Evolutionary conservation across 2,888 invertebrate genomes (phyloP).

Genomic region (Caenorhabditis sulstoni): DNA sequence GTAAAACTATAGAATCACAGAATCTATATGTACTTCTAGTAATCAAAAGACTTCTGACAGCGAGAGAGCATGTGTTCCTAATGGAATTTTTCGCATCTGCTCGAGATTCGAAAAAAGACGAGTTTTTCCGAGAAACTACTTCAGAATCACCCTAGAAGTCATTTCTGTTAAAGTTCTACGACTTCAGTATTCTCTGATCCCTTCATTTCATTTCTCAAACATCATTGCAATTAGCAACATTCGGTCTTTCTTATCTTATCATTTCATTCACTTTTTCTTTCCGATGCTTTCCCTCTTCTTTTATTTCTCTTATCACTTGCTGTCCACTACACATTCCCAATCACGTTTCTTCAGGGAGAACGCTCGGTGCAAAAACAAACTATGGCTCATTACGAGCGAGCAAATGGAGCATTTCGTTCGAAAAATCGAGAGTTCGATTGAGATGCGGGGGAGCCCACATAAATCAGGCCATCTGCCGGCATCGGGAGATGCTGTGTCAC

Average conservation of each 20-base stretch:
- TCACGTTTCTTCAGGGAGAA: too few species aligned
- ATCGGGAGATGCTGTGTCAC: slow-evolving; percentile 54
- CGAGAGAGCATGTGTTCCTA: too few species aligned
- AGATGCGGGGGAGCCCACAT: not conserved
- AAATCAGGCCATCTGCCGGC: slow-evolving; percentile 50
- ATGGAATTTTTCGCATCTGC: too few species aligned
- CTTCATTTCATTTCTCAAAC: not conserved
- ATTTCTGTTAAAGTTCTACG: not conserved
- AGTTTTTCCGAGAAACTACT: too few species aligned
- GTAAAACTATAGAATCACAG: too few species aligned
- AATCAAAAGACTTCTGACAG: too few species aligned
- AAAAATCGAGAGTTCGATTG: slow-evolving; percentile 5
- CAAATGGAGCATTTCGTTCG: not conserved
- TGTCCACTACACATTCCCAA: too few species aligned
- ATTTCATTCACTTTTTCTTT: not conserved
- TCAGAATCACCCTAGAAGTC: not conserved
- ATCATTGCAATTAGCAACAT: slow-evolving; percentile 10
- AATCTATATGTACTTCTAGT: too few species aligned
- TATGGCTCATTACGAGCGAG: not conserved
- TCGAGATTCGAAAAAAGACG: too few species aligned
- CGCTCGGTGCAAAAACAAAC: too few species aligned
- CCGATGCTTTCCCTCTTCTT: too few species aligned
- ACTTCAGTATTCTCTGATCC: not conserved
- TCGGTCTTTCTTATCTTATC: slow-evolving; percentile 13
- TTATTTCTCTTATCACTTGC: slow-evolving; percentile 2